Conservation (phyloP, 2,797 vertebrate genomes). For the Philypnodon macrostomus region DNA sequence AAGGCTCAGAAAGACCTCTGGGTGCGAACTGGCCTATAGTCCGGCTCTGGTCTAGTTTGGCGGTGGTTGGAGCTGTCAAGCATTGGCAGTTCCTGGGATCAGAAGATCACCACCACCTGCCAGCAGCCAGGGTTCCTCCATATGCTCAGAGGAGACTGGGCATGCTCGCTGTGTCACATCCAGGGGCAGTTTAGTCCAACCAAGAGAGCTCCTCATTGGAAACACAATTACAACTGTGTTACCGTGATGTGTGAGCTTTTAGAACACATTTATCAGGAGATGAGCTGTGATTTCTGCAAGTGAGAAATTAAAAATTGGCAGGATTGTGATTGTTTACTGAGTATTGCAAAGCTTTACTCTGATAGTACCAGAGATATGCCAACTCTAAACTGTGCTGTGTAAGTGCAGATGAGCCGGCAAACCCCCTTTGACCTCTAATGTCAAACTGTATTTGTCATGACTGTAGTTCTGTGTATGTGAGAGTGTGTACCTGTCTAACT, state of each 20-base stretch:
- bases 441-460: slow-evolving; percentile 71
- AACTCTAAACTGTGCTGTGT: background rate
- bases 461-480: slow-evolving; percentile 37
- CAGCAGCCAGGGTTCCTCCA: slow-evolving; percentile 70
- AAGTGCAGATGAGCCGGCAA: slow-evolving; percentile 44
- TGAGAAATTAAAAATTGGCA: slow-evolving; percentile 42
- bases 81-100: slow-evolving; percentile 66
- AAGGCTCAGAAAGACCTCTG: slow-evolving; percentile 22
- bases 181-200: slow-evolving; percentile 46
- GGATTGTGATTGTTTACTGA: slow-evolving; percentile 44
- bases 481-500: slow-evolving; percentile 71
- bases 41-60: slow-evolving; percentile 60
- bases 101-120: slow-evolving; percentile 70
- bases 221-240: slow-evolving; percentile 36
- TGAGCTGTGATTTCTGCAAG: slow-evolving; percentile 25
- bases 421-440: slow-evolving; percentile 64
- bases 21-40: slow-evolving; percentile 57
- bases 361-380: slow-evolving; percentile 19
- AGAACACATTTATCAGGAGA: slow-evolving; percentile 17
- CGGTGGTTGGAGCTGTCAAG: slow-evolving; percentile 65
- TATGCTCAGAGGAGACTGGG: slow-evolving; percentile 68
- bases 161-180: slow-evolving; percentile 60
- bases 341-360: slow-evolving; percentile 42
- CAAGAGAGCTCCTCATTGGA: slow-evolving; percentile 37
- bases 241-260: slow-evolving; percentile 27